Conservation (phyloP, 2,888 invertebrate genomes). For the Mythimna pallens region DNA sequence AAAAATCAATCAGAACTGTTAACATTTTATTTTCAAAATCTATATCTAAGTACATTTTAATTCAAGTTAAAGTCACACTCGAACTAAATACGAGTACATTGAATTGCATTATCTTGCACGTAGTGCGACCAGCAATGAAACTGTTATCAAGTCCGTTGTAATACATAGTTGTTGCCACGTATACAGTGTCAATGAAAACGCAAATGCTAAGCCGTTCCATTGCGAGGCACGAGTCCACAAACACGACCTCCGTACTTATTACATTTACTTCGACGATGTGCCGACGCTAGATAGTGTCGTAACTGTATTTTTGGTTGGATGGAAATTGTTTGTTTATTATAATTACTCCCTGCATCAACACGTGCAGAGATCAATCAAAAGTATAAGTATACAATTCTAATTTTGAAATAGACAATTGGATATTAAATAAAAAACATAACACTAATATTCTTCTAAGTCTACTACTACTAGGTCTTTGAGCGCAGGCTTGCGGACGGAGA, state of each 20-base stretch:
- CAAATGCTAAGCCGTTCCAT: slow-evolving; percentile 35
- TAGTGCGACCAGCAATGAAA: slow-evolving; percentile 27
- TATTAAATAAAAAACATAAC: no score
- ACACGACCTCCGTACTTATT: slow-evolving; percentile 47
- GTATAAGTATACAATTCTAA: no score
- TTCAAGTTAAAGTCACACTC: background rate
- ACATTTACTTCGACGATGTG: slow-evolving; percentile 21
- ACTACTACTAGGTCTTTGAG: no score
- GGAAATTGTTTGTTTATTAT: background rate
- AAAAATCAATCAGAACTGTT: no score
- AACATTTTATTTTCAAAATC: background rate
- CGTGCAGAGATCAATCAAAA: no score
- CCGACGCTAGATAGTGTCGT: background rate
- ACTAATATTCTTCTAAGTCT: no score
- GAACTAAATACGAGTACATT: slow-evolving; percentile 10
- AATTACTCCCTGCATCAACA: no score
- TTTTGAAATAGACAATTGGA: no score
- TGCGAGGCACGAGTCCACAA: slow-evolving; percentile 22
- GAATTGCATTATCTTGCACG: slow-evolving; percentile 33
- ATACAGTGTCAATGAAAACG: slow-evolving; percentile 44
- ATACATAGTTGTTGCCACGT: slow-evolving; percentile 54
- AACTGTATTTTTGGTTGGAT: slow-evolving; percentile 1
- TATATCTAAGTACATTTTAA: background rate
- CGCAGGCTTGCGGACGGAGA: no score
- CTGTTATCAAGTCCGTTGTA: slow-evolving; percentile 45